These are phyloP conservation scores for Tachina fera DNA, from an alignment of 2,888 invertebrate species.

Conservation along the genomic window DNA sequence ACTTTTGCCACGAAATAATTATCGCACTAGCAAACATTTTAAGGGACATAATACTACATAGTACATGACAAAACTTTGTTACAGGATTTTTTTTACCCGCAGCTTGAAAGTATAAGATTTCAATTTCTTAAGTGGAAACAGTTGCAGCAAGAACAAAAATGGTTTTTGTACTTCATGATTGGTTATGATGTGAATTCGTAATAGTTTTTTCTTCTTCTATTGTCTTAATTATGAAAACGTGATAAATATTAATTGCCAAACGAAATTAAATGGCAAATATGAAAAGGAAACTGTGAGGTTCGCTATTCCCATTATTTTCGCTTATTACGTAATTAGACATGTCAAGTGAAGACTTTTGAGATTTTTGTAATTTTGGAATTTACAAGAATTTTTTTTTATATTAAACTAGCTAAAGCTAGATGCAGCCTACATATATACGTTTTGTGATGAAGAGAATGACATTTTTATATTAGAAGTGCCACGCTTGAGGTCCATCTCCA, in stretches of 20 bases:
- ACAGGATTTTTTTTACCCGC: conserved; percentile 54
- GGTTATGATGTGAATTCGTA: conserved; percentile 16
- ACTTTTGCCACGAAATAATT: conserved; percentile 11
- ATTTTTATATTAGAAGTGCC: too few relatives aligned
- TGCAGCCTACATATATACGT: too few relatives aligned
- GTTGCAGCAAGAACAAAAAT: not conserved
- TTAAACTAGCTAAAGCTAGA: too few relatives aligned
- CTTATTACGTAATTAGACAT: not conserved
- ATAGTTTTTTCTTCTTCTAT: conserved; percentile 8
- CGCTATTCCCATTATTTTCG: not conserved
- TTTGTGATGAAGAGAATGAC: too few relatives aligned
- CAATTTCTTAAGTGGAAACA: conserved; percentile 45
- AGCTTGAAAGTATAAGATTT: conserved; percentile 58
- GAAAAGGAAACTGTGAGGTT: not conserved
- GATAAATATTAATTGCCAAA: conserved; percentile 31
- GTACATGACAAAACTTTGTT: conserved; percentile 34
- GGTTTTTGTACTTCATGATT: conserved; percentile 4
- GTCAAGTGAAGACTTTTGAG: too few relatives aligned
- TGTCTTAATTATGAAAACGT: conserved; percentile 26
- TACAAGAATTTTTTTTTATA: too few relatives aligned
- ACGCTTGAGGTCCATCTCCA: too few relatives aligned
- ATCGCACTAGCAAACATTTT: conserved; percentile 2
- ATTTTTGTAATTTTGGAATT: too few relatives aligned
- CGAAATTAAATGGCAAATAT: not conserved
- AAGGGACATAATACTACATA: not conserved